Percentiles rank a stretch among this genome's conserved stretches.
Evolutionary conservation across 2,888 invertebrate species (phyloP).

Genomic region (Acrocyrtus sp.): DNA sequence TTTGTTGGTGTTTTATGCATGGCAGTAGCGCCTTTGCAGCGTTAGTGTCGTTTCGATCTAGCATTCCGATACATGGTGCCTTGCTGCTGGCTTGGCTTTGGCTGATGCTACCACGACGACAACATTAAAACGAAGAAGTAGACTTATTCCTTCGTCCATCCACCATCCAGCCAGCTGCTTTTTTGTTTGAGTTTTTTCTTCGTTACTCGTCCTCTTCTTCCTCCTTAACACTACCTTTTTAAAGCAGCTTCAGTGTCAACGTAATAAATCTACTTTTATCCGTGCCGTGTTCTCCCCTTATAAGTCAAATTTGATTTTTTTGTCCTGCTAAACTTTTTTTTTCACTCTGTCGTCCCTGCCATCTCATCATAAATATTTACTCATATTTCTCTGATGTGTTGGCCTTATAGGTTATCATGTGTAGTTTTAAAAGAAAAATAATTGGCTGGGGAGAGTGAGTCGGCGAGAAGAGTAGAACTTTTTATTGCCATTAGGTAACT

Average conservation of each 20-base stretch:
- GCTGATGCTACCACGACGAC: background rate
- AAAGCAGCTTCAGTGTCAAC: slow-evolving; percentile 21
- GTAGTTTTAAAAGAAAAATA: no score
- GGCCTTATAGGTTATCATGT: no score
- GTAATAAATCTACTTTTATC: slow-evolving; percentile 20
- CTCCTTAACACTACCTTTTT: slow-evolving; percentile 31
- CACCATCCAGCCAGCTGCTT: background rate
- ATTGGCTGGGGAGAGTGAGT: no score
- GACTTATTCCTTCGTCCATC: background rate
- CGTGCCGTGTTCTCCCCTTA: no score
- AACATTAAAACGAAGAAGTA: no score
- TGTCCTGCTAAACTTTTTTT: slow-evolving; percentile 1
- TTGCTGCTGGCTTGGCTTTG: background rate
- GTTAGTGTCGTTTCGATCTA: background rate
- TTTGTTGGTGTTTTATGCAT: background rate
- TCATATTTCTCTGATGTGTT: slow-evolving; percentile 5
- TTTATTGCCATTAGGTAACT: no score
- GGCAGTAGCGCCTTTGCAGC: background rate
- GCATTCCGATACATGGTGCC: background rate
- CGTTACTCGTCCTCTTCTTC: background rate
- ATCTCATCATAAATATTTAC: background rate
- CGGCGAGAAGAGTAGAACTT: no score
- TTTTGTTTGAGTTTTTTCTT: slow-evolving; percentile 12
- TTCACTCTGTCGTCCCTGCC: slow-evolving; percentile 22
- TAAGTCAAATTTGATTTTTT: background rate